Evolutionary conservation across 2,888 invertebrate genomes (phyloP).

Genomic region (Lepeophtheirus nordmannii): DNA sequence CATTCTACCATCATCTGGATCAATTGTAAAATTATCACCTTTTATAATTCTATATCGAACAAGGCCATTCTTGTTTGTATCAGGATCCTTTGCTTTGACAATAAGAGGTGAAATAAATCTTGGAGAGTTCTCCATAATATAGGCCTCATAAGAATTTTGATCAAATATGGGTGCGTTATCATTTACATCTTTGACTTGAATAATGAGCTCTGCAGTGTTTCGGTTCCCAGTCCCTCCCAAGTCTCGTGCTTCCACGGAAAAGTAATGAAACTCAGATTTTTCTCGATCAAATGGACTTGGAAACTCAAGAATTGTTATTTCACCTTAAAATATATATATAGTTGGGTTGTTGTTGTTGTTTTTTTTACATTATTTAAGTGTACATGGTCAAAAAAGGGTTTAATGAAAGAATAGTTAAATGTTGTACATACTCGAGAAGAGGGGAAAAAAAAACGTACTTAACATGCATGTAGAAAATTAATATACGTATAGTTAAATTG

Average conservation of each 20-base stretch:
- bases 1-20: slow-evolving; percentile 56
- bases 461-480: too few relatives aligned
- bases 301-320: slow-evolving; percentile 41
- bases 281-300: slow-evolving; percentile 57
- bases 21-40: slow-evolving; percentile 64
- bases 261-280: slow-evolving; percentile 59
- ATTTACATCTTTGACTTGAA: slow-evolving; percentile 34
- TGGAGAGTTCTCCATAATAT: slow-evolving; percentile 62
- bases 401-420: too few relatives aligned
- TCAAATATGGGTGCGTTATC: slow-evolving; percentile 54
- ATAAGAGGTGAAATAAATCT: slow-evolving; percentile 58
- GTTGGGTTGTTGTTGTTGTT: too few relatives aligned
- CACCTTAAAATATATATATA: too few relatives aligned
- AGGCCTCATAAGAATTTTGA: slow-evolving; percentile 63
- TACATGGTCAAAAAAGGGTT: too few relatives aligned
- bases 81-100: slow-evolving; percentile 66
- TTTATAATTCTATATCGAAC: slow-evolving; percentile 62
- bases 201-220: slow-evolving; percentile 32
- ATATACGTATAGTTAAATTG: too few relatives aligned
- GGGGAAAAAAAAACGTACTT: too few relatives aligned
- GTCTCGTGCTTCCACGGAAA: slow-evolving; percentile 78
- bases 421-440: too few relatives aligned
- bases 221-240: slow-evolving; percentile 62
- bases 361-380: too few relatives aligned
- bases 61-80: slow-evolving; percentile 74